Evolutionary conservation across 2,888 invertebrate genomes (phyloP).

Genomic region (Drosophila bunnanda): DNA sequence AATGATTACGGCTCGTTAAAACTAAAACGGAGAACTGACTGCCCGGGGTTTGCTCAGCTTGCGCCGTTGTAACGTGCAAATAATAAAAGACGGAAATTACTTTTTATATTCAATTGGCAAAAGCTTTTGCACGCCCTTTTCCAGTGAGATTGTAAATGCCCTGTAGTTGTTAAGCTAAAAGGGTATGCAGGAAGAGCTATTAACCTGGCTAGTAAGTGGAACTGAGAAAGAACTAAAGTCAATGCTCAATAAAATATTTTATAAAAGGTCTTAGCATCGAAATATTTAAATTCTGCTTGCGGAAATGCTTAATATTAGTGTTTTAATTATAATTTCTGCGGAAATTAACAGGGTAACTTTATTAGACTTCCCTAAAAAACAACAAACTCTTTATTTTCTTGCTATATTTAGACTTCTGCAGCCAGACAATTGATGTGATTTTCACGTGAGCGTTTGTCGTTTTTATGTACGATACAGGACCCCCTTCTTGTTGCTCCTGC

Average conservation of each 20-base stretch:
- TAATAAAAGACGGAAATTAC: conserved; percentile 77
- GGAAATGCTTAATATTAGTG: neutral
- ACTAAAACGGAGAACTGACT: conserved; percentile 41
- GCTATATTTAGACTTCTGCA: conserved; percentile 57
- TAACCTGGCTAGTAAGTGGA: neutral
- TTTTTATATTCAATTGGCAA: conserved; percentile 79
- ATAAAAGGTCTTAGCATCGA: too few relatives aligned
- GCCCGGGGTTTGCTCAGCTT: conserved; percentile 23
- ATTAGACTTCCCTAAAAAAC: too few relatives aligned
- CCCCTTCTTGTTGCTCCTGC: neutral
- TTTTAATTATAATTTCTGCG: neutral
- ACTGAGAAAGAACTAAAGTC: neutral
- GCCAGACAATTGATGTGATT: conserved; percentile 79
- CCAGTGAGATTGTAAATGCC: conserved; percentile 26
- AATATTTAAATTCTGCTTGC: too few relatives aligned
- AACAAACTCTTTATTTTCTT: conserved; percentile 5
- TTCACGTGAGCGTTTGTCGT: conserved; percentile 77
- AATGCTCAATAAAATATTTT: neutral
- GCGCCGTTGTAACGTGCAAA: conserved; percentile 66
- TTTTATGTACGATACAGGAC: conserved; percentile 30
- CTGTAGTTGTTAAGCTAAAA: conserved; percentile 18
- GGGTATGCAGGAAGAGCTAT: conserved; percentile 8
- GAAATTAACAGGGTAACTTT: conserved; percentile 1
- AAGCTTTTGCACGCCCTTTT: conserved; percentile 40
- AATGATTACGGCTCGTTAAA: conserved; percentile 67